Evolutionary conservation across 2,113 vertebrate species (phyloP).

Genomic region (Seriola quinqueradiata): DNA sequence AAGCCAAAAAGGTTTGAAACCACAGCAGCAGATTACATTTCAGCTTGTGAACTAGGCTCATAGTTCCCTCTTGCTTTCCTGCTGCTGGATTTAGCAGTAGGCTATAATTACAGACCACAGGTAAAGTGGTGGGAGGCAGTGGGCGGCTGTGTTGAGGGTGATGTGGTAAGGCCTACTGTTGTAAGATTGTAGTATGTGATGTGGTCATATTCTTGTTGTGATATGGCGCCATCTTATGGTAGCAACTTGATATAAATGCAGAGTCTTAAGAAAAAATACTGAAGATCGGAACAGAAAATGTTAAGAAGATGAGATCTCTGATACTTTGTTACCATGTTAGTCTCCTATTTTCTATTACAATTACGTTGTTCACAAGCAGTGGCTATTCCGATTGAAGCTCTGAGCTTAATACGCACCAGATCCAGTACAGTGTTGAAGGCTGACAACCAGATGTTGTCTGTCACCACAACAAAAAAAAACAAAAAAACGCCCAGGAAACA

Average conservation of each 20-base stretch:
- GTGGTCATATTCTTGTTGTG: neutral
- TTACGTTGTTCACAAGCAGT: neutral
- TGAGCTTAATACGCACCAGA: fast-evolving
- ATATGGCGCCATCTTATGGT: constrained; percentile 55
- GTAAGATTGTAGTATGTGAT: neutral
- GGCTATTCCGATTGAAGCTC: neutral
- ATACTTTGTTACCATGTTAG: neutral
- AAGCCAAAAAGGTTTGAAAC: neutral
- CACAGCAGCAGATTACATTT: neutral
- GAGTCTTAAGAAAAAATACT: neutral
- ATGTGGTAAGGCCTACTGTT: neutral
- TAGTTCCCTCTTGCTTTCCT: neutral
- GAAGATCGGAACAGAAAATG: neutral
- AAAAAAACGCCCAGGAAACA: constrained; percentile 26
- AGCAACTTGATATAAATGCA: neutral
- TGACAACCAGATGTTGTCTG: constrained; percentile 54
- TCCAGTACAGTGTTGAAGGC: neutral
- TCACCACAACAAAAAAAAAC: constrained; percentile 10
- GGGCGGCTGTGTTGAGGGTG: neutral
- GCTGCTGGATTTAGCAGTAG: constrained; percentile 1
- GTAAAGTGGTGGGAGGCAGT: neutral
- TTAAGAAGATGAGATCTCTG: neutral
- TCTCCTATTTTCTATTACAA: neutral
- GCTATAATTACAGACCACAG: constrained; percentile 17
- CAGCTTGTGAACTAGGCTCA: neutral